Percentiles rank a stretch among this genome's conserved stretches.
Conservation (phyloP, 2,888 invertebrate genomes). For the Amiota minor region DNA sequence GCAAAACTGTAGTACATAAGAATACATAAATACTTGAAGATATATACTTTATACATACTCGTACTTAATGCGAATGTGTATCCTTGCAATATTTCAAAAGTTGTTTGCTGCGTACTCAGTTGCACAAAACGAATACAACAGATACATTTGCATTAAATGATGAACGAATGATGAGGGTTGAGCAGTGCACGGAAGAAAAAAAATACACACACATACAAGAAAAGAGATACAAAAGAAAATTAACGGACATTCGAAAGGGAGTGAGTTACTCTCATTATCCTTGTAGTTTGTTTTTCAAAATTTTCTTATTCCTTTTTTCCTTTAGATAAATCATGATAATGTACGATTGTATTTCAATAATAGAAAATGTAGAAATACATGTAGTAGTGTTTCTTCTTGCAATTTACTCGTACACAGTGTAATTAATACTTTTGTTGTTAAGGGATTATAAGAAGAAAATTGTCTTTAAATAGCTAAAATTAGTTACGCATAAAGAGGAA, state of each 20-base stretch:
- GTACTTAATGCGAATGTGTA: slow-evolving; percentile 60
- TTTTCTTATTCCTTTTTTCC: neutral
- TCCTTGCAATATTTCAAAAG: slow-evolving; percentile 55
- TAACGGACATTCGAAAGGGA: neutral
- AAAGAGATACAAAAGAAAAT: neutral
- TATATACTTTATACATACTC: too few species aligned
- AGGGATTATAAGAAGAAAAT: neutral
- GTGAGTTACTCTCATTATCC: slow-evolving; percentile 17
- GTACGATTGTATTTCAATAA: too few species aligned
- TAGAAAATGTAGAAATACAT: too few species aligned
- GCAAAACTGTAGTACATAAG: too few species aligned
- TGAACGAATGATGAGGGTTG: too few species aligned
- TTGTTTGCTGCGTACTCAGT: slow-evolving; percentile 48
- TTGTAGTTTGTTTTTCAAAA: neutral
- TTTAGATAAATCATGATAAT: neutral
- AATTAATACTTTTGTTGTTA: too few species aligned
- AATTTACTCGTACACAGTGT: neutral
- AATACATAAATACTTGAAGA: too few species aligned
- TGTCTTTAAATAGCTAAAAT: slow-evolving; percentile 9
- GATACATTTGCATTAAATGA: neutral
- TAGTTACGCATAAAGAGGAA: neutral
- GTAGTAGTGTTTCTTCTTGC: neutral
- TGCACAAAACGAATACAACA: slow-evolving; percentile 34
- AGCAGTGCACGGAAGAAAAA: too few species aligned
- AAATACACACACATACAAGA: too few species aligned